Percentiles rank a stretch among this genome's conserved stretches.
Conservation (phyloP, 2,797 vertebrate genomes). For the Xerus rutilus region DNA sequence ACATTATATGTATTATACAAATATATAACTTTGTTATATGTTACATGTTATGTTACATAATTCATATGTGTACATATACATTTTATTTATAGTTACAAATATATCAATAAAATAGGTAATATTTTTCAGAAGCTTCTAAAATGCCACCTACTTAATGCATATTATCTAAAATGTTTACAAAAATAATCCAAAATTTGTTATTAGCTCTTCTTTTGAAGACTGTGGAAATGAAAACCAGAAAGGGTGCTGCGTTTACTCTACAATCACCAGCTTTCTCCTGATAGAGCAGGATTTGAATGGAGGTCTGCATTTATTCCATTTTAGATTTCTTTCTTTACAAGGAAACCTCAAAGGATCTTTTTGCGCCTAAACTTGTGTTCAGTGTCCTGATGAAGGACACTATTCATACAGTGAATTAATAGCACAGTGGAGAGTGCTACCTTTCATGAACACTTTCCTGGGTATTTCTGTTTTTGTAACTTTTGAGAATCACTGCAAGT, state of each 20-base stretch:
- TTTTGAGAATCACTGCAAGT: background rate
- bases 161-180: background rate
- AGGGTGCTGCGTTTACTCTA: background rate
- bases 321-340: background rate
- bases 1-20: background rate
- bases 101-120: background rate
- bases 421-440: background rate
- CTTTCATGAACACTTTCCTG: background rate
- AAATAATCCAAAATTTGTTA: background rate
- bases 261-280: background rate
- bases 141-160: background rate
- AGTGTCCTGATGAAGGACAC: background rate
- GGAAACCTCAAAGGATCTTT: slow-evolving; percentile 19
- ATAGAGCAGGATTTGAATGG: background rate
- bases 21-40: background rate
- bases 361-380: background rate
- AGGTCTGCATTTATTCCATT: background rate
- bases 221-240: slow-evolving; percentile 6
- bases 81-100: background rate
- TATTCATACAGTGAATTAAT: background rate
- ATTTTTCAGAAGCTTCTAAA: background rate
- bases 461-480: background rate
- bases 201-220: background rate
- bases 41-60: background rate
- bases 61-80: background rate